Base-by-base conservation (phyloP, 2,113 vertebrate genomes). In the Sarotherodon lohbergeri region DNA sequence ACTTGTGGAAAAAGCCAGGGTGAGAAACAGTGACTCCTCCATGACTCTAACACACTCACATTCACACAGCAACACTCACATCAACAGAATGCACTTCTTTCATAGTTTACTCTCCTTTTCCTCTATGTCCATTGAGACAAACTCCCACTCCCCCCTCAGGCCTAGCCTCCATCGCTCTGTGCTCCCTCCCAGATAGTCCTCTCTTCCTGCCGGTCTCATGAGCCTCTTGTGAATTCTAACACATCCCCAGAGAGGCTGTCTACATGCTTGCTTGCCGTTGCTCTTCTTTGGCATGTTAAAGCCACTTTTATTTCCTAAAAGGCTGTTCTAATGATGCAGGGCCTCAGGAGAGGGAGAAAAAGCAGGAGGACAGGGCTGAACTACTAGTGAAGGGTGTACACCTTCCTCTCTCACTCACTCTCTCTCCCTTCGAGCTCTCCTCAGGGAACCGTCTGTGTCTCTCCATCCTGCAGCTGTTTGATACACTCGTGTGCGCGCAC, bases 1-100 rank as follows among this genome's bases (percentile, higher is more conserved):
- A 91, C 87, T 79, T 90, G 88, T 83, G 95, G 93, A 81, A 90
- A 95, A 88, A 81, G 86, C 41, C 94, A 95, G 90, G 97, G 98
- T 98, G 94, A 96, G 97, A 66, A 68, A 41, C 76, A 61, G 10
- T 22, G 29, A 12, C 17, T 86, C 50, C 56, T 87, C 66, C 59
- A 78, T 76, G 73, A 84, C 85, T 81, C 61, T 79, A 7, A 56
- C 85, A 89, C 59, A 82, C 82, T 19, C 56, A 80, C 57, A 87
- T 84, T 19, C 57, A 81, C 54, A 87, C 78, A 84, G 61, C 39
- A 82, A 89, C 82, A 90, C 54, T 80, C 63, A 41, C 80, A 86
- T 82, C 43, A 84, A 66, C 55, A 41, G 16, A 85, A 82, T 85
- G 17, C 63, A 66, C 56, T 76, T 66, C 59, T 81, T 19, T 88